phyloP scores from a whole-genome alignment of 2,797 vertebrate genomes.

The Nyctibius grandis region DNA sequence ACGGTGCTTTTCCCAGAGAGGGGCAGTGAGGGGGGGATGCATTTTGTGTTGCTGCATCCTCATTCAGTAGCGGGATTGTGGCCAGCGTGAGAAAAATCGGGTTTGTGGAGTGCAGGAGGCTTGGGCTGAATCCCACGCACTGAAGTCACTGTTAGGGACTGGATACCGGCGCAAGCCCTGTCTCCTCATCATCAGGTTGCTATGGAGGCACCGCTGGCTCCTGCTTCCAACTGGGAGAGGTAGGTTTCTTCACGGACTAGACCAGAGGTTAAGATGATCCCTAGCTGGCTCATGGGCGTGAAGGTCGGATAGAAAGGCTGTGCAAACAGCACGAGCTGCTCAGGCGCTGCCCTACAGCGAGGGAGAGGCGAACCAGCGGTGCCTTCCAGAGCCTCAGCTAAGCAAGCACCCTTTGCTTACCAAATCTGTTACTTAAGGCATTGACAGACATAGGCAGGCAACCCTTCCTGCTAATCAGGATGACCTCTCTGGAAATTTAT shows the following conservation, averaged over 20 bases:
- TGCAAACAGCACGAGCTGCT: not conserved
- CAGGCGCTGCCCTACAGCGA: not conserved
- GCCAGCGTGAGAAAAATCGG: not conserved
- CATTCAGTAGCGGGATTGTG: not conserved
- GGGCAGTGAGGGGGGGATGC: not conserved
- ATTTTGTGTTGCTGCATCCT: not conserved
- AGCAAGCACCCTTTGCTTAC: not conserved
- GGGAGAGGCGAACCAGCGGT: not conserved
- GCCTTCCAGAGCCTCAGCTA: not conserved
- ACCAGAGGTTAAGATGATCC: slow-evolving; percentile 8
- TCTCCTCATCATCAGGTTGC: slow-evolving; percentile 34
- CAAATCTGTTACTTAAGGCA: not conserved
- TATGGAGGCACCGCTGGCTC: slow-evolving; percentile 31
- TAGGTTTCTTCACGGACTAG: not conserved
- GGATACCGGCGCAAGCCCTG: not conserved
- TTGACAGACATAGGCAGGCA: not conserved
- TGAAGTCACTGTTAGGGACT: not conserved
- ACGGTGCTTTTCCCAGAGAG: not conserved
- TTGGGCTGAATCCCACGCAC: not conserved
- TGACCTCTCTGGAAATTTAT: not conserved
- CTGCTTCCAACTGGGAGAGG: not conserved
- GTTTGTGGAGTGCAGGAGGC: not conserved
- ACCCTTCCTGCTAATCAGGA: not conserved
- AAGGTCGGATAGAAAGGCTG: not conserved
- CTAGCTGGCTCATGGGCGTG: not conserved